These are phyloP conservation scores for Falcaria lacertinaria DNA, from an alignment of 2,888 invertebrate species.

Conservation along the genomic window DNA sequence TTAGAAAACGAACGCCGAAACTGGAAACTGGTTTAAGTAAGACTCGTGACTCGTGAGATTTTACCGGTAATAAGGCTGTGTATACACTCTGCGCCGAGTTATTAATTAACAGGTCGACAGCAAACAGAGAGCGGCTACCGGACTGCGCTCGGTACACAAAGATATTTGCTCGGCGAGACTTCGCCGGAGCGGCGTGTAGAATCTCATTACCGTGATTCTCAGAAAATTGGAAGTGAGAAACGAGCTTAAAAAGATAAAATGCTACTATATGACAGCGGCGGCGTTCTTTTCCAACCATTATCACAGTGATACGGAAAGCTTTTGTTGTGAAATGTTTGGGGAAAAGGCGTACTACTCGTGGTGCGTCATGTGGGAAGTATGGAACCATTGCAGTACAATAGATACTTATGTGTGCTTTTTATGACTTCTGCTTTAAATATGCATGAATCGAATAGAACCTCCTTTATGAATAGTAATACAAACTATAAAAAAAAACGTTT, in stretches of 20 bases:
- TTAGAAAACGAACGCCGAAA: constrained; percentile 61
- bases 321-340: constrained; percentile 18
- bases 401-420: not conserved
- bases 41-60: constrained; percentile 78
- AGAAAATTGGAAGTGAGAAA: constrained; percentile 76
- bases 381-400: not conserved
- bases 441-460: not conserved
- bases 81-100: constrained; percentile 72
- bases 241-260: constrained; percentile 66
- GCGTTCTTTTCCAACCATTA: constrained; percentile 37
- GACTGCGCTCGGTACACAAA: constrained; percentile 70
- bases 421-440: not conserved
- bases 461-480: no score
- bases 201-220: constrained; percentile 73
- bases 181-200: constrained; percentile 62
- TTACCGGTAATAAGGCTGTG: constrained; percentile 79
- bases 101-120: constrained; percentile 80
- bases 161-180: constrained; percentile 63
- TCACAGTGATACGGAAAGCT: constrained; percentile 17
- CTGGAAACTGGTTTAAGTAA: constrained; percentile 58
- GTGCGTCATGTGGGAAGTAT: not conserved
- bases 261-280: constrained; percentile 36
- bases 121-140: constrained; percentile 75
- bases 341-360: not conserved
- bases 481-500: no score